phyloP scores from a whole-genome alignment of 2,797 vertebrate species.

The Brachyalestes nurse region DNA sequence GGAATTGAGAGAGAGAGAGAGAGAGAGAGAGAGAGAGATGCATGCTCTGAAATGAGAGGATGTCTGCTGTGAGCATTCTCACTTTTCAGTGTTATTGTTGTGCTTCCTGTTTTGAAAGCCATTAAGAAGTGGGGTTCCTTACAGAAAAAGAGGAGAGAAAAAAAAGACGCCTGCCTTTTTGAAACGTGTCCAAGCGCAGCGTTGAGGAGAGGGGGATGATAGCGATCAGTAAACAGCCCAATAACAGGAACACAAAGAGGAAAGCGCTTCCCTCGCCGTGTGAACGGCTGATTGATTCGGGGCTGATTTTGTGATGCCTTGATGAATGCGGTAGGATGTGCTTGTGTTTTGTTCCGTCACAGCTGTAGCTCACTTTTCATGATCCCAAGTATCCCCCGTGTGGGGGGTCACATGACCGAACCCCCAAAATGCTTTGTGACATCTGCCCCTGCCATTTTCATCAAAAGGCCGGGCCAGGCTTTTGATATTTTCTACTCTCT shows the following conservation, averaged over 20 bases:
- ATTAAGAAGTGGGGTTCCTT: slow-evolving; percentile 86
- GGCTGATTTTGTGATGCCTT: slow-evolving; percentile 71
- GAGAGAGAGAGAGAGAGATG: slow-evolving; percentile 15
- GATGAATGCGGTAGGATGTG: slow-evolving; percentile 77
- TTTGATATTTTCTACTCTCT: slow-evolving; percentile 51
- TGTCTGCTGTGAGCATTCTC: slow-evolving; percentile 65
- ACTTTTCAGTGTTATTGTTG: slow-evolving; percentile 76
- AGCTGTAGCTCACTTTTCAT: slow-evolving; percentile 84
- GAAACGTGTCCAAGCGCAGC: slow-evolving; percentile 84
- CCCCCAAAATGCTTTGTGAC: slow-evolving; percentile 81
- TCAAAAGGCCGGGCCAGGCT: slow-evolving; percentile 50
- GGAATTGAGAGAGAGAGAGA: slow-evolving; percentile 18
- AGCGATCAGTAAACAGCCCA: slow-evolving; percentile 84
- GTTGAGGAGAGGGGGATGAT: slow-evolving; percentile 79
- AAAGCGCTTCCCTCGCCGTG: slow-evolving; percentile 60
- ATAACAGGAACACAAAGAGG: slow-evolving; percentile 79
- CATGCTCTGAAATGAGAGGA: slow-evolving; percentile 58
- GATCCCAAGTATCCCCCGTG: slow-evolving; percentile 70
- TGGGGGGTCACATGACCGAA: slow-evolving; percentile 72
- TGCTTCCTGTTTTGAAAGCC: slow-evolving; percentile 87
- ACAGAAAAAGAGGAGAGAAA: slow-evolving; percentile 76
- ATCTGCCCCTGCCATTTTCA: slow-evolving; percentile 80
- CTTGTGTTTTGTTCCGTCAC: slow-evolving; percentile 79
- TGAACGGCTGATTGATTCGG: slow-evolving; percentile 79
- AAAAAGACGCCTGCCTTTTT: slow-evolving; percentile 76